Conservation (phyloP, 2,797 vertebrate genomes). For the Lagodon rhomboides region DNA sequence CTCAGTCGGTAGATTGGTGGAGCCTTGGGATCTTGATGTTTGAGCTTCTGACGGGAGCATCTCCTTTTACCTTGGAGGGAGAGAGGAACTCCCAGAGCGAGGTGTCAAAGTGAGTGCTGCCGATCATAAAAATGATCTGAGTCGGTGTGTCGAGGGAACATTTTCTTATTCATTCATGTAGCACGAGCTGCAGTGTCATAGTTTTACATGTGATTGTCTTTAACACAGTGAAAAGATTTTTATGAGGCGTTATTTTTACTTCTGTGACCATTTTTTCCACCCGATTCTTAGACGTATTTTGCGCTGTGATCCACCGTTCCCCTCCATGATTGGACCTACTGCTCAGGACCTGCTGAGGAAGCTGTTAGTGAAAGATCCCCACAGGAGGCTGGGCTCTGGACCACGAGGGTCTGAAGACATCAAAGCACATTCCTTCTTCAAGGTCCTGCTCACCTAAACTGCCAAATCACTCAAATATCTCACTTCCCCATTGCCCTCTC, state of each 20-base stretch:
- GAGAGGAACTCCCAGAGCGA: constrained; percentile 95
- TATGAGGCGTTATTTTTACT: background rate
- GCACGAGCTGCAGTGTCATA: constrained; percentile 2
- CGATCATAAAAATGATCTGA: background rate
- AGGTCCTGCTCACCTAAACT: constrained; percentile 77
- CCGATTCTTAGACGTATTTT: constrained; percentile 88
- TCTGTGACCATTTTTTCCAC: background rate
- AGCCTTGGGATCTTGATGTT: constrained; percentile 95
- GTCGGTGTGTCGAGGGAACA: background rate
- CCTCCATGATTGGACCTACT: constrained; percentile 88
- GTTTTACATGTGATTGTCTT: constrained; percentile 4
- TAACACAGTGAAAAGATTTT: background rate
- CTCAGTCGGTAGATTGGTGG: constrained; percentile 96
- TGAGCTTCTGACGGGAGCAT: constrained; percentile 93
- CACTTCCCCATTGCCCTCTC: background rate
- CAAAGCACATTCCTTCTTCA: constrained; percentile 92
- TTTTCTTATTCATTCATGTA: constrained; percentile 2
- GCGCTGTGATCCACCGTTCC: constrained; percentile 93
- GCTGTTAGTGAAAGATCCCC: constrained; percentile 93
- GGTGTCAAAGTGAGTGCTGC: constrained; percentile 90
- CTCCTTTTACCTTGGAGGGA: constrained; percentile 95
- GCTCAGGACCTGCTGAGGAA: constrained; percentile 92
- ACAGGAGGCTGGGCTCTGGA: constrained; percentile 91
- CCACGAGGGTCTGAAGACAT: constrained; percentile 90
- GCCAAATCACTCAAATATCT: background rate